phyloP scores from a whole-genome alignment of 1,140 invertebrate genomes.

The Pantala flavescens region DNA sequence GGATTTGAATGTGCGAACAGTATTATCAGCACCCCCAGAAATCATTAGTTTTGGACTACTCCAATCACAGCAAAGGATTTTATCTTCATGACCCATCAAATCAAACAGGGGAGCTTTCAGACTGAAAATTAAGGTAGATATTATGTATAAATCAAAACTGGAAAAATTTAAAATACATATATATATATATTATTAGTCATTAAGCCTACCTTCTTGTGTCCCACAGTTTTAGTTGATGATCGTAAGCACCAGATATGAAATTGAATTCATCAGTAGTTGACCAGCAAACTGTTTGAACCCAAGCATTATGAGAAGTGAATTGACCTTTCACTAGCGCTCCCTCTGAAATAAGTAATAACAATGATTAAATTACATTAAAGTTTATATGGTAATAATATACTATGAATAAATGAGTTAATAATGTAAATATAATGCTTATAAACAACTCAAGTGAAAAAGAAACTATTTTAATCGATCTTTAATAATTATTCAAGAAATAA shows the following conservation, averaged over 20 bases:
- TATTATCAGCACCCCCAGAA: constrained; percentile 89
- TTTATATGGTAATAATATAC: too few relatives aligned
- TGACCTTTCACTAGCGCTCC: constrained; percentile 75
- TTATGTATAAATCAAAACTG: constrained; percentile 20
- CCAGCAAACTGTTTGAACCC: constrained; percentile 87
- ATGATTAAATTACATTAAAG: background rate
- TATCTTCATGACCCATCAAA: constrained; percentile 86
- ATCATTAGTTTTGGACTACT: constrained; percentile 72
- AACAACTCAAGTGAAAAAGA: too few relatives aligned
- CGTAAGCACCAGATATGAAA: constrained; percentile 90
- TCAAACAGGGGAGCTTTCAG: constrained; percentile 87
- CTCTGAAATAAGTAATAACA: constrained; percentile 41
- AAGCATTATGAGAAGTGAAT: constrained; percentile 82
- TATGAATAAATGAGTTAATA: too few relatives aligned
- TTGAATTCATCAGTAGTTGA: constrained; percentile 70
- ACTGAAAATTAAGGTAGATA: constrained; percentile 52
- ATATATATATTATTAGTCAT: background rate
- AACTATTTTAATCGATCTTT: too few relatives aligned
- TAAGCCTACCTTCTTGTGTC: constrained; percentile 70
- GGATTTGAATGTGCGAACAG: constrained; percentile 78
- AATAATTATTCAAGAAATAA: too few relatives aligned
- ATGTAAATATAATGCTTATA: too few relatives aligned
- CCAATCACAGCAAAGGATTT: constrained; percentile 91
- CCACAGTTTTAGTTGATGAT: constrained; percentile 88
- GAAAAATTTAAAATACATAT: constrained; percentile 17